These are phyloP conservation scores for Calameuta idolon DNA, from an alignment of 2,888 invertebrate species.

Conservation along the genomic window DNA sequence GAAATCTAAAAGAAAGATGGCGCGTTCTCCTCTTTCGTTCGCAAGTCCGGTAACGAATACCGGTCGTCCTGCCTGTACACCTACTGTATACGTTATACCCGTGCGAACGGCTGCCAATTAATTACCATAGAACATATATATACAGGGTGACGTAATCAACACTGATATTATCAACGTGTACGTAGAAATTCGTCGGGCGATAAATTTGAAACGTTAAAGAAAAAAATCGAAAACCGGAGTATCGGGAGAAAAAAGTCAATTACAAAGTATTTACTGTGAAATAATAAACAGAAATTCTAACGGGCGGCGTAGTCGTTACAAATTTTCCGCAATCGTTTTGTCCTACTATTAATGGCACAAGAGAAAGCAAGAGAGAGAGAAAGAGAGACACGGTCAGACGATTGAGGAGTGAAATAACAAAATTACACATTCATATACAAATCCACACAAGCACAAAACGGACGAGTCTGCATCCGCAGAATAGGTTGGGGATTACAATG, in stretches of 20 bases:
- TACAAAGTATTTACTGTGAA: neutral
- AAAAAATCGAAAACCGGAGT: neutral
- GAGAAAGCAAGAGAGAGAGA: slow-evolving; percentile 11
- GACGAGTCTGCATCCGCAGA: neutral
- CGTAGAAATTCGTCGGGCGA: neutral
- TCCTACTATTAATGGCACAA: neutral
- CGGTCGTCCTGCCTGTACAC: neutral
- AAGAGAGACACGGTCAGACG: slow-evolving; percentile 10
- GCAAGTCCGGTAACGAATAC: neutral
- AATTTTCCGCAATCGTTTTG: neutral
- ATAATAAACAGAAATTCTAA: neutral
- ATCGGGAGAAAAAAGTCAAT: neutral
- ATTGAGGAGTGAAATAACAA: slow-evolving; percentile 4
- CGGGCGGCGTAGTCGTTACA: slow-evolving; percentile 7
- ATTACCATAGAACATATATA: neutral
- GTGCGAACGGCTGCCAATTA: neutral
- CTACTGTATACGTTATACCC: neutral
- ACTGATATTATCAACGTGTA: neutral
- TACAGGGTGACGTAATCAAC: neutral
- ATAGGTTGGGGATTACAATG: slow-evolving; percentile 30
- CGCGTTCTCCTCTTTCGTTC: neutral
- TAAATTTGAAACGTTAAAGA: neutral
- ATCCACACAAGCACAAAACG: neutral
- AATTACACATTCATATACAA: neutral
- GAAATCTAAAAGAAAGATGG: neutral